Base-by-base conservation (phyloP, 2,888 invertebrate genomes). In the Nesidiocoris tenuis region DNA sequence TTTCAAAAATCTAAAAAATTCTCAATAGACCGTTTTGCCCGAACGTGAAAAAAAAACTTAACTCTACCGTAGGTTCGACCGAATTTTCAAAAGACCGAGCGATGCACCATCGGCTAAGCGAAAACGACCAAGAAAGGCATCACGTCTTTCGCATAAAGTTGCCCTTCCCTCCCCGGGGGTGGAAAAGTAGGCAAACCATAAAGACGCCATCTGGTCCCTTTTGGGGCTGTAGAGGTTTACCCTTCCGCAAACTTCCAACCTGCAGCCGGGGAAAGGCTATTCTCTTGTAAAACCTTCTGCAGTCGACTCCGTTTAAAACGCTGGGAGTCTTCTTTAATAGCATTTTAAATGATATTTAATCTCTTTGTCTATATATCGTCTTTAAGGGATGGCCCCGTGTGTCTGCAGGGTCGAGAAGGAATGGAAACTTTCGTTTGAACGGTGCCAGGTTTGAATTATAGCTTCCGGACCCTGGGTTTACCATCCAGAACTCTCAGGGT, bases 301-400 rank as follows among this genome's bases (percentile, higher is more conserved):
- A 18, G 59, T 18, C 21, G 21, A 61, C 61, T 63, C 63, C 63
- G n/a, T 21, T 21, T 3, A 61, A 21, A 16, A 18, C 61, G 21
- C 5, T 16, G 21, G n/a, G 19, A 22, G 21, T 22, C n/a, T 23
- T 17, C 65, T 70, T 75, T 77, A 77, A 77, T 74, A 63, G 74
- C 74, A 63, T 77, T 77, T 77, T 77, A 77, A 77, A 77, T 77
- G 74, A 77, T 77, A 77, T 77, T 77, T 77, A 77, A 77, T 77
- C 76, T 77, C 76, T 74, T 76, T 77, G 76, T 77, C 76, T 74
- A 67, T 77, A 77, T 59, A 70, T 59, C 70, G 70, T 19, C 24
- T 70, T 70, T 59, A 39, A 65, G 54, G 54, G 39, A 65, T 24
- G 54, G 39, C 39, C 39, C 39, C 12, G 5, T 12, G 3, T 12